Conservation (phyloP, 2,797 vertebrate genomes). For the Alectoris magna region DNA sequence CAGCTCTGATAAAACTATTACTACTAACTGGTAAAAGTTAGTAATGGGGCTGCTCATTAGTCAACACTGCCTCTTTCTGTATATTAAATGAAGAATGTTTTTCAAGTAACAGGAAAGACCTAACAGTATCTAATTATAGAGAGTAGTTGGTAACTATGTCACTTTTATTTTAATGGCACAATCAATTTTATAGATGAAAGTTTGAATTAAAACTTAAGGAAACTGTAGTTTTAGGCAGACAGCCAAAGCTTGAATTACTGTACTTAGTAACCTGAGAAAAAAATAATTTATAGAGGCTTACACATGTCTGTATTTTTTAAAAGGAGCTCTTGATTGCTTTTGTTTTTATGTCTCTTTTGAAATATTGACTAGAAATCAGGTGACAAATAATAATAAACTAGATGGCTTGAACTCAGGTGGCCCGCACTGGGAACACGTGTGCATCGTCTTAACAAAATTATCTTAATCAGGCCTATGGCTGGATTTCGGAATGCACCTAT, state of each 20-base stretch:
- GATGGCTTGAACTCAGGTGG: neutral
- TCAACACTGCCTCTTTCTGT: constrained; percentile 65
- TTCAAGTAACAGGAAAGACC: constrained; percentile 71
- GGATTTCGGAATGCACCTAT: constrained; percentile 9
- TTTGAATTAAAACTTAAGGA: constrained; percentile 73
- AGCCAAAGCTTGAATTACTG: constrained; percentile 68
- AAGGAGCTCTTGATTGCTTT: constrained; percentile 53
- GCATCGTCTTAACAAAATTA: neutral
- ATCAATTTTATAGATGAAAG: constrained; percentile 77
- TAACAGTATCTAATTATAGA: constrained; percentile 75
- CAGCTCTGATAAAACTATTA: constrained; percentile 60
- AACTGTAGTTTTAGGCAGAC: constrained; percentile 67
- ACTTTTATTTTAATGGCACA: constrained; percentile 73
- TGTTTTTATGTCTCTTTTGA: constrained; percentile 41
- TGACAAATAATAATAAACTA: constrained; percentile 39
- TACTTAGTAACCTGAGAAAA: constrained; percentile 42
- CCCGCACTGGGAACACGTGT: neutral
- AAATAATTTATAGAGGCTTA: constrained; percentile 39
- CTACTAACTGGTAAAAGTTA: constrained; percentile 69
- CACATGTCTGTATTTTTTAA: neutral
- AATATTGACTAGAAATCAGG: constrained; percentile 29
- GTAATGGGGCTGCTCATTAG: constrained; percentile 71
- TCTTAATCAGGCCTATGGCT: neutral
- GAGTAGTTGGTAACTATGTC: constrained; percentile 63
- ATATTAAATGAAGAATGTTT: constrained; percentile 73